Base-by-base conservation (phyloP, 2,888 invertebrate species). In the Cryptocheilus praepositus region DNA sequence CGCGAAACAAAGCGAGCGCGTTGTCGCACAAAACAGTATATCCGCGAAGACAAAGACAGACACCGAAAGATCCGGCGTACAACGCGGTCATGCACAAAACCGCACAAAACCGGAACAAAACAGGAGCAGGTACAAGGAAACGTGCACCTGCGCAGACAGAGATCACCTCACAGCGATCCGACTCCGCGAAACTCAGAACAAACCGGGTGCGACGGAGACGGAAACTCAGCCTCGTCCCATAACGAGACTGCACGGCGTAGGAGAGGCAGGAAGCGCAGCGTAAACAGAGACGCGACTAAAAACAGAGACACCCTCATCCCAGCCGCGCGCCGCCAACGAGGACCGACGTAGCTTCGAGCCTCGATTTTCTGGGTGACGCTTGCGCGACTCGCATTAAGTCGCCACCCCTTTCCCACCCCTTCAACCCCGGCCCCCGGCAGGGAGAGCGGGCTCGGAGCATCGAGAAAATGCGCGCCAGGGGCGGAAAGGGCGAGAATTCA, bases 291-390 rank as follows among this genome's bases (percentile, higher is more conserved):
- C 7, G 36, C 57, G 62, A 22, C 45, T 44, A 58, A 58, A 63
- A 45, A 56, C 46, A 55, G 22, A 44, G 53, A 44, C 16, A 22
- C n/a, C 13, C 36, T 1, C 15, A 58, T 19, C n/a, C 16, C 8
- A 7, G 36, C 2, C 11, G 36, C 4, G 36, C 11, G 36, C 36
- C 5, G 25, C 5, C 25, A 19, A 45, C 8, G 53, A 19, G 18
- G 46, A 49, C 22, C 22, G 28, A 52, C 58, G 21, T 57, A 53
- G 45, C 45, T 61, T 62, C 56, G 64, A 61, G 72, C 71, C 79
- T 75, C 73, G 73, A 81, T 79, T 83, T 84, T 84, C 83, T 82
- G 81, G 84, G 83, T 83, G 79, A 85, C 83, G 84, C 83, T 75
- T 83, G 84, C 84, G 84, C 83, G 70, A 54, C 45, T 45, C 0